Evolutionary conservation across 64 coral and sea anemone genomes (phyloP), one percentile per base, ranked within the genome.

Genomic region (Cladopsammia gracilis): DNA sequence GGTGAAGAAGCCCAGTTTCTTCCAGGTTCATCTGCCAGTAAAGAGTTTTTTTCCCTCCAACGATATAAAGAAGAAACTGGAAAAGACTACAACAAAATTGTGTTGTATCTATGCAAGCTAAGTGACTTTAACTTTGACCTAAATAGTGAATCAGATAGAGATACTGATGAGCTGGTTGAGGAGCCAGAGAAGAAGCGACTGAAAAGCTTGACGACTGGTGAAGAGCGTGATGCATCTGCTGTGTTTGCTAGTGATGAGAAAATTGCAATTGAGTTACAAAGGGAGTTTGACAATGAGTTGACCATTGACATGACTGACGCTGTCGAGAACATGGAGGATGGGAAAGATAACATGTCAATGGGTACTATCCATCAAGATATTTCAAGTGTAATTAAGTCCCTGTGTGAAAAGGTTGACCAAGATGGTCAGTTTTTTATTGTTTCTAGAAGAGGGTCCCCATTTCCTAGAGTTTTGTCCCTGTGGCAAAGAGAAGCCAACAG

Each of bases 61-160:
- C 66, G 86, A 61, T 88, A 88, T 24, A 88, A 88, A 45, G 69
- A 88, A 75, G 70, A 88, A 88, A 61, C 54, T 71, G 83, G 82
- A 22, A 53, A 53, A 10, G 51, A 53, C 51, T 53, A 53, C 51
- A 53, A 53, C 51, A 53, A 53, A 53, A 53, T 88, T 71, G 23
- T 73, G 3, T 62, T 87, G 44, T 87, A 87, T n/a, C 69, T 87
- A 20, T 88, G 86, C 52, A 61, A 66, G 58, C 25, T 72, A 26
- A 88, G 52, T 74, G 45, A 88, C 75, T 18, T 58, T 43, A 48
- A 73, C 62, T 20, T 58, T 74, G 6, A 52, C 52, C 70, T 61
- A 88, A 88, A 8, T 75, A 53, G 51, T 53, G 51, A 53, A 53
- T 53, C 51, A 53, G 51, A 53, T 53, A 53, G 51, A 53, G 70